Percentiles rank a stretch among this genome's conserved stretches.
Evolutionary conservation across 2,888 invertebrate genomes (phyloP).

Genomic region (Tuberolachnus salignus): DNA sequence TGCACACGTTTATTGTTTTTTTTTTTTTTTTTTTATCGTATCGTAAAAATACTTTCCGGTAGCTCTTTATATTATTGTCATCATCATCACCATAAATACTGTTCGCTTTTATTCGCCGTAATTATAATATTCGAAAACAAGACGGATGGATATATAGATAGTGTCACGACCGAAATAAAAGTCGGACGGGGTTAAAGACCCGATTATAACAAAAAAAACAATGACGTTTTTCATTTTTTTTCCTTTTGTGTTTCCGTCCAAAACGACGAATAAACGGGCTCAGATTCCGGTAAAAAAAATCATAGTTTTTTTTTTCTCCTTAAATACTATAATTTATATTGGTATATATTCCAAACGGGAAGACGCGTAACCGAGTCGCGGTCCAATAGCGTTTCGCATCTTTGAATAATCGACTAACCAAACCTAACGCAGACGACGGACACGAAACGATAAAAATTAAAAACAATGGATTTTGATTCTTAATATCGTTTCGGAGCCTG

Average conservation of each 20-base stretch:
- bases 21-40: no score
- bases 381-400: conserved; percentile 11
- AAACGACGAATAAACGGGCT: conserved; percentile 14
- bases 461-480: conserved; percentile 6
- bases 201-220: conserved; percentile 5
- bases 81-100: no score
- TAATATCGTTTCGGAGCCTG: no score
- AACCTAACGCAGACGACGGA: no score
- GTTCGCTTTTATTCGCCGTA: no score
- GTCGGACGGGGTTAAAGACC: conserved; percentile 5
- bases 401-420: neutral
- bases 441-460: neutral
- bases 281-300: neutral
- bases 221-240: conserved; percentile 4
- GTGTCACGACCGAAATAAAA: neutral
- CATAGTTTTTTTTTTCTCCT: neutral
- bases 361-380: neutral
- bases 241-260: no score
- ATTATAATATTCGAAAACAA: neutral
- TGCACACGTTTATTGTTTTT: neutral
- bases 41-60: no score
- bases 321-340: no score
- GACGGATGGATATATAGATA: neutral
- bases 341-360: no score
- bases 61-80: no score